Percentiles rank a stretch among this genome's conserved stretches.
Conservation (phyloP, 2,888 invertebrate genomes). For the Torymus auratus region DNA sequence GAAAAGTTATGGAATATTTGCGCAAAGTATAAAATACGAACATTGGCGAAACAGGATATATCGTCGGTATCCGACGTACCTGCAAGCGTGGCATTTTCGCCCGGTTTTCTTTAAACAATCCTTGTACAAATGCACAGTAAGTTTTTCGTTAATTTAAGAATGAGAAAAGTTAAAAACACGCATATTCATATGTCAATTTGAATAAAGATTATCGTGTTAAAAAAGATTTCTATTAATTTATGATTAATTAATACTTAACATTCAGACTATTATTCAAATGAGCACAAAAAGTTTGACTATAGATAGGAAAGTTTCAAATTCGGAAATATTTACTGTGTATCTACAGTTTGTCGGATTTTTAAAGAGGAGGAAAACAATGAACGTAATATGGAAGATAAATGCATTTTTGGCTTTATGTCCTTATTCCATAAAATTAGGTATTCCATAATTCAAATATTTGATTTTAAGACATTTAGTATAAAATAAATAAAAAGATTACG, state of each 20-base stretch:
- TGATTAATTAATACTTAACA: conserved; percentile 24
- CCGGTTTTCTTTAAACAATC: conserved; percentile 23
- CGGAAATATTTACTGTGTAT: conserved; percentile 41
- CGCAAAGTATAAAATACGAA: conserved; percentile 42
- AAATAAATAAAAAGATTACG: conserved; percentile 22
- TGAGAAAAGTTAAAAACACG: conserved; percentile 17
- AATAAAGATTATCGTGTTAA: conserved; percentile 6
- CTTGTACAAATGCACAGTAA: conserved; percentile 47
- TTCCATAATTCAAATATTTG: conserved; percentile 16
- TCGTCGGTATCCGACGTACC: conserved; percentile 56
- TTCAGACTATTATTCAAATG: conserved; percentile 35
- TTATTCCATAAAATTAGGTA: conserved; percentile 47
- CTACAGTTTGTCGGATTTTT: conserved; percentile 47
- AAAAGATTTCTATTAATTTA: conserved; percentile 37
- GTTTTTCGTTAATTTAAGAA: conserved; percentile 27
- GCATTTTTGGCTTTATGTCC: conserved; percentile 56
- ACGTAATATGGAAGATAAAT: conserved; percentile 21
- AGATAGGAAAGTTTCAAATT: conserved; percentile 1
- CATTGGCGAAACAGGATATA: conserved; percentile 33
- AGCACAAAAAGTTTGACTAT: conserved; percentile 33
- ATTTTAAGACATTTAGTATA: conserved; percentile 21
- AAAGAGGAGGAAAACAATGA: conserved; percentile 35
- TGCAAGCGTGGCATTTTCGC: conserved; percentile 37
- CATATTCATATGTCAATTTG: conserved; percentile 41
- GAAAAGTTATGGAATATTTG: conserved; percentile 21